Base-by-base conservation (phyloP, 2,113 vertebrate genomes). In the Bubo bubo region DNA sequence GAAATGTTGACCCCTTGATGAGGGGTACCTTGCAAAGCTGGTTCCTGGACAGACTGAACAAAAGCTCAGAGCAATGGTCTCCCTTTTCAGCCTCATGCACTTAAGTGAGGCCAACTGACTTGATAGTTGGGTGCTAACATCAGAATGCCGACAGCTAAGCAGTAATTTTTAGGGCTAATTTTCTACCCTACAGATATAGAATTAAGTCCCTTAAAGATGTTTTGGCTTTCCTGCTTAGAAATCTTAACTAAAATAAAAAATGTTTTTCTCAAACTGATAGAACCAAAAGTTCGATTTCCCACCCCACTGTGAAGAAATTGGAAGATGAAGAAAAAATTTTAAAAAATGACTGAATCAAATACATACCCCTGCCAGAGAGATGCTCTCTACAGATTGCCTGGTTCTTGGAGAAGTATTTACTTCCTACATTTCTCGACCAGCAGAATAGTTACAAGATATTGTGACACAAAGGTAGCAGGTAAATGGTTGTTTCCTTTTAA, bases 1-100 rank as follows among this genome's bases (percentile, higher is more conserved):
- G 10, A 41, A 41, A 41, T 4, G 24, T 18, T 1, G 1, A 0
- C 16, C 35, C 45, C 49, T 37, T 3, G 20, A 9, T 19, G 11
- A 45, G 45, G 43, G 27, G 9, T 26, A 2, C 52, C 37, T 49
- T 8, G 41, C 37, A 6, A 35, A 8, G 6, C 50, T 52, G 32
- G 4, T 55, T 3, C 15, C 64, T 22, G 34, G 5, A 47, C 41
- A 16, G 53, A 6, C 9, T 12, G 12, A 60, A 28, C 4, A 23
- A 53, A 21, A 72, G 28, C 26, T 41, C 10, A 1, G 55, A 24
- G 27, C 20, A 95, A 41, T 9, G 8, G 6, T 58, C 8, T 83
- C 14, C 20, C 9, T 49, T 67, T 35, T 27, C 87, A 60, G 34
- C 67, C 20, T 56, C 21, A 0, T 1, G 8, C 7, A 7, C 39